Evolutionary conservation across 2,888 invertebrate genomes (phyloP).

Genomic region (Nomada lathburiana): DNA sequence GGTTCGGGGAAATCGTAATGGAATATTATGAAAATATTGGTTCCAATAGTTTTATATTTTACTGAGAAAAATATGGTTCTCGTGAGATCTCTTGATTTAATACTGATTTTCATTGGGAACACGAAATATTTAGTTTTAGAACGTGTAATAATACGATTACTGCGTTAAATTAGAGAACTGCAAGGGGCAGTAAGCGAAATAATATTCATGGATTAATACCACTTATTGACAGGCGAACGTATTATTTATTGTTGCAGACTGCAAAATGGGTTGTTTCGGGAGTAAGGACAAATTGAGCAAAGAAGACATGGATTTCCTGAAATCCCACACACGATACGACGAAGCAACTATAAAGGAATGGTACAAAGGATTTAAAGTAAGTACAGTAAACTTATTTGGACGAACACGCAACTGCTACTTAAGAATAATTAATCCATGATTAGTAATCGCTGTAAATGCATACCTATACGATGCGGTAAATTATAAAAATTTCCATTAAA

Average conservation of each 20-base stretch:
- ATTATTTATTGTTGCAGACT: conserved; percentile 74
- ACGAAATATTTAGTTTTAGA: background rate
- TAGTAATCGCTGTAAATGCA: too few relatives aligned
- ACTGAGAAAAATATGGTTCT: background rate
- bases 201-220: background rate
- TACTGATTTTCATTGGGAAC: background rate
- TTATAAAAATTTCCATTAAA: too few relatives aligned
- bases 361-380: conserved; percentile 99
- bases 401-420: background rate
- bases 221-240: background rate
- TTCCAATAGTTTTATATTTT: background rate
- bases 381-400: conserved; percentile 73
- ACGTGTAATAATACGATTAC: too few relatives aligned
- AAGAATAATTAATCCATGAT: too few relatives aligned
- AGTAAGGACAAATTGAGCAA: conserved; percentile 98
- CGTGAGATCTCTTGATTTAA: background rate
- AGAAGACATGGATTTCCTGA: conserved; percentile 99
- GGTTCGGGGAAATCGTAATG: too few relatives aligned
- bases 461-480: too few relatives aligned
- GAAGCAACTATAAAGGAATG: conserved; percentile 99
- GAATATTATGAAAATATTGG: too few relatives aligned
- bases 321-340: conserved; percentile 98
- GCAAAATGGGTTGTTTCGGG: conserved; percentile 95
- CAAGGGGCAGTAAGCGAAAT: too few relatives aligned
- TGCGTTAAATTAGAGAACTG: too few relatives aligned